Conservation (phyloP, 2,888 invertebrate species). For the Acleris holmiana region DNA sequence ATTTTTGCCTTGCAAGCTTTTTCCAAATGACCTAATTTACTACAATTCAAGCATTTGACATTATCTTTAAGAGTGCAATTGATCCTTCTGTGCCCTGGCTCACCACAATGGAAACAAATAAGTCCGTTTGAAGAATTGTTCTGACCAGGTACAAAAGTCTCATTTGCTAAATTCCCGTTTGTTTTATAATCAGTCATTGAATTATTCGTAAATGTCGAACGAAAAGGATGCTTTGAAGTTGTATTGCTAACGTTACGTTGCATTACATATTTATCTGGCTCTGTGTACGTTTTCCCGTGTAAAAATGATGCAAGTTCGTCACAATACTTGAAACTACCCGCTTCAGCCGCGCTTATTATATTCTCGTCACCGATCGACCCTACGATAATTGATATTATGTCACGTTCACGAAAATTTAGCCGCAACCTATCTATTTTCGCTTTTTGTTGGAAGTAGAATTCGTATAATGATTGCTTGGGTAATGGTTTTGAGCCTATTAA, state of each 20-base stretch:
- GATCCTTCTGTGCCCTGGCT: conserved; percentile 3
- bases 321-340: background rate
- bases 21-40: background rate
- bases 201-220: background rate
- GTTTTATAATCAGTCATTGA: background rate
- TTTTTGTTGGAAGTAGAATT: background rate
- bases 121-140: background rate
- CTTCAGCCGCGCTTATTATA: background rate
- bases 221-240: background rate
- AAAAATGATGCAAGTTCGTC: background rate
- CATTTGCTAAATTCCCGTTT: background rate
- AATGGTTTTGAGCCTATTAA: background rate
- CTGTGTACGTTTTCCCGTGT: background rate
- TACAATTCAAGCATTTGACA: background rate
- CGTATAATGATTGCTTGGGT: background rate
- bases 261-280: background rate
- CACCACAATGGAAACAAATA: conserved; percentile 1
- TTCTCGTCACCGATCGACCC: background rate
- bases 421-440: background rate
- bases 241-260: background rate
- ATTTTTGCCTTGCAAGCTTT: background rate
- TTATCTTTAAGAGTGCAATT: conserved; percentile 4
- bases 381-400: background rate
- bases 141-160: background rate
- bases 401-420: background rate